Conservation (phyloP, 1,140 invertebrate species). For the Meloidogyne chitwoodi region DNA sequence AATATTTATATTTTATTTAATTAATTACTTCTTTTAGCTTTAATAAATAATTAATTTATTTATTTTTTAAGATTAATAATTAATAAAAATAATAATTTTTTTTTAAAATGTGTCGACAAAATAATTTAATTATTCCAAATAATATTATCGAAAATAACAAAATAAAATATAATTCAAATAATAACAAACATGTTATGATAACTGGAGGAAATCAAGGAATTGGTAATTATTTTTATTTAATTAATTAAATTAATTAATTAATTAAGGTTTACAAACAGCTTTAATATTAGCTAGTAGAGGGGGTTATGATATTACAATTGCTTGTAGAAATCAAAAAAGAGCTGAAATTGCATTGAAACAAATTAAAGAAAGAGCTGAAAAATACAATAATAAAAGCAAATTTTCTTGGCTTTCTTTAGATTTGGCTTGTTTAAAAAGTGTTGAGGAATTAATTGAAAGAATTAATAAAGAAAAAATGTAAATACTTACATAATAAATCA, state of each 20-base stretch:
- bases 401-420: constrained; percentile 23
- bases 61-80: not conserved
- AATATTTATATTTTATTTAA: no score
- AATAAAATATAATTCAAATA: not conserved
- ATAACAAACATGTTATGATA: constrained; percentile 27
- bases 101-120: not conserved
- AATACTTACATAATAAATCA: not conserved
- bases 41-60: not conserved
- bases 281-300: constrained; percentile 27
- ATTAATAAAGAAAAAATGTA: constrained; percentile 5
- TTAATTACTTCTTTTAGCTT: not conserved
- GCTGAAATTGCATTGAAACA: constrained; percentile 20
- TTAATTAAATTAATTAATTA: not conserved
- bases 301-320: constrained; percentile 36
- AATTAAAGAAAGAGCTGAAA: constrained; percentile 9
- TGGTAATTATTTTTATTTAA: not conserved
- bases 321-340: constrained; percentile 27
- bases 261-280: constrained; percentile 24
- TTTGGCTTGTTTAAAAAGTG: constrained; percentile 15
- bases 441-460: constrained; percentile 1
- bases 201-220: constrained; percentile 42
- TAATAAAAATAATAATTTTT: not conserved
- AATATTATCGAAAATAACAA: not conserved
- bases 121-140: not conserved
- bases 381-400: not conserved